Evolutionary conservation across 2,113 vertebrate species (phyloP).

Genomic region (Elanus axillaris): DNA sequence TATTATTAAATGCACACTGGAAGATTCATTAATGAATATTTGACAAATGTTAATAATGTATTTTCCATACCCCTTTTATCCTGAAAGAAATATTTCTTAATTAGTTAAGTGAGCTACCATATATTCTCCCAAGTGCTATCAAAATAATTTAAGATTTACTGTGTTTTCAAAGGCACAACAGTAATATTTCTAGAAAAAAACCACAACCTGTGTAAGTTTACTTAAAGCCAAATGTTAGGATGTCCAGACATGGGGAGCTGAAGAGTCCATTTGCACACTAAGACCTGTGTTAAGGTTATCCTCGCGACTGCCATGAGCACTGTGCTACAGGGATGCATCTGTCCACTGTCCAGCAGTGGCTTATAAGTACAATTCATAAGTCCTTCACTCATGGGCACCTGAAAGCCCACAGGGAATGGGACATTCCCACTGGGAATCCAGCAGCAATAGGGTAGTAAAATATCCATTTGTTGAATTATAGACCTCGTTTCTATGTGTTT

Average conservation of each 20-base stretch:
- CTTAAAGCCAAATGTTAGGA: neutral
- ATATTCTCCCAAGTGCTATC: neutral
- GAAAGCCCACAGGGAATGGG: neutral
- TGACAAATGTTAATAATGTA: neutral
- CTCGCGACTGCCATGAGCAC: fast-evolving
- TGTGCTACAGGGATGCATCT: neutral
- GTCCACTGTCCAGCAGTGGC: neutral
- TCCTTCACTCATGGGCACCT: neutral
- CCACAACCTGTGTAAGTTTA: neutral
- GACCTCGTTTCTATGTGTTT: neutral
- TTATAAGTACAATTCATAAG: neutral
- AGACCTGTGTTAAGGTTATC: neutral
- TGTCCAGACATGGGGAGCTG: neutral
- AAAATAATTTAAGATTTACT: neutral
- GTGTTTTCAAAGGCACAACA: neutral
- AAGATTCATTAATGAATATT: neutral
- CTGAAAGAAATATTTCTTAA: neutral
- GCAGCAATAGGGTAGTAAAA: neutral
- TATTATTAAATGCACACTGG: neutral
- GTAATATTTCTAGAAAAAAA: neutral
- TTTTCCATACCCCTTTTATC: neutral
- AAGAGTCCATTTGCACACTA: neutral
- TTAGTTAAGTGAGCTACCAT: neutral
- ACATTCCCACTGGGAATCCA: neutral
- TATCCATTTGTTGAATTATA: neutral